Evolutionary conservation across 2,797 vertebrate genomes (phyloP).

Genomic region (Oceanodroma leucorhoa): DNA sequence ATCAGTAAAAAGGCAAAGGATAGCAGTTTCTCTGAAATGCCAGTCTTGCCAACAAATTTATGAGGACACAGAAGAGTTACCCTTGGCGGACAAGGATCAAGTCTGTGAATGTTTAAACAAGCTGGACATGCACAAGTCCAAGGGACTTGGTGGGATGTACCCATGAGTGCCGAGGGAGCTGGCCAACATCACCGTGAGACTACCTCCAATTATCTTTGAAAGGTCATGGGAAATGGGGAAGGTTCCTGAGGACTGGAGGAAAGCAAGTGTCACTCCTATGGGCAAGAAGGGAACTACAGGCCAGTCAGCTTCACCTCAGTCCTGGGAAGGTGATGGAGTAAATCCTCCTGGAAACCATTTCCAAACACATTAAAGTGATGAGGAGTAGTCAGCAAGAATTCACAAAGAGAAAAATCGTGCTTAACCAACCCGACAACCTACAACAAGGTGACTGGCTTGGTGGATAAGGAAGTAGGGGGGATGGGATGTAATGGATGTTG

Average conservation of each 20-base stretch:
- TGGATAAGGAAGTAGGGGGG: neutral
- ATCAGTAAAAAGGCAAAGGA: neutral
- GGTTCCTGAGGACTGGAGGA: neutral
- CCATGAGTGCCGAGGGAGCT: neutral
- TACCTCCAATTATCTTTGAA: neutral
- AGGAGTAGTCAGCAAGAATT: neutral
- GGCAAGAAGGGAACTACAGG: neutral
- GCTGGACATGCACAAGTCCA: neutral
- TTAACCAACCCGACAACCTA: neutral
- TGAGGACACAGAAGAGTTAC: neutral
- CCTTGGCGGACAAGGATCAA: neutral
- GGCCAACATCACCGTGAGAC: neutral
- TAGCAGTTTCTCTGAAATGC: neutral
- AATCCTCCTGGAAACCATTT: neutral
- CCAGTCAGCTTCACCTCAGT: neutral
- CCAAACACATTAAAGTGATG: neutral
- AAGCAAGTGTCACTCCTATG: neutral
- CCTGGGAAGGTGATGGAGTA: neutral
- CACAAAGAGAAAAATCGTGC: neutral
- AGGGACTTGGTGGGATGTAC: neutral
- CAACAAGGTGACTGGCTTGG: neutral
- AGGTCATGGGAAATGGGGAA: neutral
- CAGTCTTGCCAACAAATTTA: neutral
- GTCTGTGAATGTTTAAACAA: neutral
- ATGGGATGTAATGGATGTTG: neutral